Base-by-base conservation (phyloP, 2,113 vertebrate species). In the Oncorhynchus gorbuscha region DNA sequence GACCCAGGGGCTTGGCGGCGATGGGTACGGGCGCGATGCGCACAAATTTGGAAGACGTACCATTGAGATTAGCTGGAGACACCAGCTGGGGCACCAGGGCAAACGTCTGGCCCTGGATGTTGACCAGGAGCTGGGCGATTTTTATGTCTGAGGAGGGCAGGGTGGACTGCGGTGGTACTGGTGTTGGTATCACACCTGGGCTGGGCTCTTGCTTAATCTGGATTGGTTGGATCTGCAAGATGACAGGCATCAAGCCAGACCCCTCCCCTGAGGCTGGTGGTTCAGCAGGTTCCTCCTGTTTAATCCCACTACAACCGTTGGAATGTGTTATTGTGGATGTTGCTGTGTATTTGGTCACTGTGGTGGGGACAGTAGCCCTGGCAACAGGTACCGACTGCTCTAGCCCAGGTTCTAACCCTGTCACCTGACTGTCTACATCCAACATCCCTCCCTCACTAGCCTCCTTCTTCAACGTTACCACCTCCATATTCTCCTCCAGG, bases 91-190 rank as follows among this genome's bases (percentile, higher is more conserved):
- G 98, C 87, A 99, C 97, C 76, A 99, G 94, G 5, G 97, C 95
- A 71, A 98, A 99, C 2, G 97, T 98, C 90, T 99, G 98, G n/a
- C 98, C 98, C 93, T 99, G 98, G 87, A 99, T 98, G 88, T 95
- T 99, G 84, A 99, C 95, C 32, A 99, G 91, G 74, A 99, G 96
- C 90, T 99, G 98, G n/a, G 97, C 90, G 35, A 99, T 95, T 94
- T 96, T 98, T 87, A 98, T 94, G 55, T 96, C 95, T 8, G 97
- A 94, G 20, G 85, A 48, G 69, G 89, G 88, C 35, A 91, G 89
- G 67, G 92, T 93, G 32, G 77, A 82, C 1, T 92, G 93, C 71
- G 80, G 39, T 18, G 72, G 75, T 88, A 55, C 75, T 77, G 85
- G 77, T 45, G 39, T 45, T 45, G 39, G 39, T 68, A 90, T 69